Conservation (phyloP, 2,113 vertebrate genomes). For the Carollia perspicillata region DNA sequence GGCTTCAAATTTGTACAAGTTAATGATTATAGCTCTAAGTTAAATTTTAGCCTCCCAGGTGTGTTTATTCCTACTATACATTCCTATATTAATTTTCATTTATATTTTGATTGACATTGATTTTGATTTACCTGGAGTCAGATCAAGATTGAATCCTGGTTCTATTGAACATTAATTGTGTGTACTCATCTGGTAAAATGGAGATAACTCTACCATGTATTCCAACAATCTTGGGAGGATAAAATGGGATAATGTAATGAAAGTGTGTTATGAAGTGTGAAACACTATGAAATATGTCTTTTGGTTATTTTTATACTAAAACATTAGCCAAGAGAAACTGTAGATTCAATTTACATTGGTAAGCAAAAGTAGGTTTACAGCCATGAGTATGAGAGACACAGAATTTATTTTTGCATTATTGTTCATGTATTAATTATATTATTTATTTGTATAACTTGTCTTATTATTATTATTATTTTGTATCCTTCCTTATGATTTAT, state of each 20-base stretch:
- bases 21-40: constrained; percentile 1
- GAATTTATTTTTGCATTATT: neutral
- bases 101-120: constrained; percentile 59
- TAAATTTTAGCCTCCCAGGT: constrained; percentile 17
- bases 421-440: neutral
- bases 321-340: neutral
- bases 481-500: neutral
- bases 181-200: constrained; percentile 22
- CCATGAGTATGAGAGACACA: neutral
- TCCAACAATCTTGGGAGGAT: neutral
- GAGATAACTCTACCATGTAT: constrained; percentile 28
- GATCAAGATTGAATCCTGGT: neutral
- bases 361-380: neutral
- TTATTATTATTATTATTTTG: neutral
- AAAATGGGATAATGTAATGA: constrained; percentile 47
- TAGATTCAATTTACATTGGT: neutral
- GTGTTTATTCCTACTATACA: neutral
- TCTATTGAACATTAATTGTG: constrained; percentile 2
- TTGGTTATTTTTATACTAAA: constrained; percentile 34
- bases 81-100: constrained; percentile 38
- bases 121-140: constrained; percentile 50
- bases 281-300: neutral
- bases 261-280: constrained; percentile 28
- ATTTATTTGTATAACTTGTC: neutral
- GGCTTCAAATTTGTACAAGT: neutral